phyloP scores from a whole-genome alignment of 2,888 invertebrate species.

The Prosapia bicincta region DNA sequence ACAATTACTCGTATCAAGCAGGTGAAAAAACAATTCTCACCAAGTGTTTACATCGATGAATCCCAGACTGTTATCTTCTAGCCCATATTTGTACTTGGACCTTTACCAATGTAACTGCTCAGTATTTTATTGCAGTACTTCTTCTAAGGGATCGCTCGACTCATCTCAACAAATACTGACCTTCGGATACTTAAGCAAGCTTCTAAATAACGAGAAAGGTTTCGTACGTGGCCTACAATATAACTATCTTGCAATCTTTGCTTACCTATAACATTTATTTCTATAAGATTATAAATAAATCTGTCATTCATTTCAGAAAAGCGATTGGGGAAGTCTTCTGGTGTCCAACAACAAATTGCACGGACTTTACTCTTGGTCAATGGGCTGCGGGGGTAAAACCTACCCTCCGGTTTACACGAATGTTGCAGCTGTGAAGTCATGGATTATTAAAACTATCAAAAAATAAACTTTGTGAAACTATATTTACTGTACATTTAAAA shows the following conservation, averaged over 20 bases:
- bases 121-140: background rate
- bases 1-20: too few relatives aligned
- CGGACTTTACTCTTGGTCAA: background rate
- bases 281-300: background rate
- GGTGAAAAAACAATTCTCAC: too few relatives aligned
- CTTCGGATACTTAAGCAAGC: background rate
- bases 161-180: background rate
- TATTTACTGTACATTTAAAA: too few relatives aligned
- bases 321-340: background rate
- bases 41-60: too few relatives aligned
- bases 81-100: too few relatives aligned
- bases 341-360: background rate
- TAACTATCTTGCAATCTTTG: too few relatives aligned
- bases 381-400: background rate
- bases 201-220: too few relatives aligned
- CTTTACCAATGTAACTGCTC: too few relatives aligned
- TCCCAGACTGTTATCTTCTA: too few relatives aligned
- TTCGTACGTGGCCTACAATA: too few relatives aligned
- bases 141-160: background rate
- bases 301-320: background rate
- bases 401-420: background rate
- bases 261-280: too few relatives aligned
- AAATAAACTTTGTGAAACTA: too few relatives aligned
- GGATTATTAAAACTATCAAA: background rate
- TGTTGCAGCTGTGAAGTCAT: background rate